Conservation (phyloP, 2,113 vertebrate species). For the Syngnathoides biaculeatus region DNA sequence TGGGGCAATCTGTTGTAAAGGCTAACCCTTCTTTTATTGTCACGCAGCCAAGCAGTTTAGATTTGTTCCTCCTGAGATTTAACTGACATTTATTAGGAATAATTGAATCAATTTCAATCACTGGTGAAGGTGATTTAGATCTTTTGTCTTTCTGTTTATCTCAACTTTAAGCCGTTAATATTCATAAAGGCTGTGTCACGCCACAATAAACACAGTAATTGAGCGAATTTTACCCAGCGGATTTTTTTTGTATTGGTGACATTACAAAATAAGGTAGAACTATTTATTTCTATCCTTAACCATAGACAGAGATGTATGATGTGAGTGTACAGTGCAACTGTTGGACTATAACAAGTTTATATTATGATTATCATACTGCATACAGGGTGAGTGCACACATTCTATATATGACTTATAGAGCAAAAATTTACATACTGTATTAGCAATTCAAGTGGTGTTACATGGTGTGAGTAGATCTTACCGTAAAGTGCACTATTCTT, state of each 20-base stretch:
- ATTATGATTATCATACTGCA: not conserved
- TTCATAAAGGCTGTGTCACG: not conserved
- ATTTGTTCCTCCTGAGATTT: slow-evolving; percentile 15
- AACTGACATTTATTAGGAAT: slow-evolving; percentile 9
- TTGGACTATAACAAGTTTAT: not conserved
- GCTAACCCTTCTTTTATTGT: slow-evolving; percentile 18
- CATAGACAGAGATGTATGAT: not conserved
- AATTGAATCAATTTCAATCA: slow-evolving; percentile 4
- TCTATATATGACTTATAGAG: not conserved
- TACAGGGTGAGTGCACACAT: not conserved
- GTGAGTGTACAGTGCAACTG: not conserved
- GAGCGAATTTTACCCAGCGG: not conserved
- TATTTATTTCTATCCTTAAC: not conserved
- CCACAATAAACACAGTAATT: not conserved
- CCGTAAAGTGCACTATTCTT: slow-evolving; percentile 5
- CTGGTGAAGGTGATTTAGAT: not conserved
- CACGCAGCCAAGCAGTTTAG: not conserved
- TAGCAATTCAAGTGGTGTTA: not conserved
- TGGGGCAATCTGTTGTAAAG: slow-evolving; percentile 17
- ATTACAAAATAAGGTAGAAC: not conserved
- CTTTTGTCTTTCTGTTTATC: not conserved
- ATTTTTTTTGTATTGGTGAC: not conserved
- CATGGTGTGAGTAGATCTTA: not conserved
- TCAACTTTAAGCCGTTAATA: not conserved
- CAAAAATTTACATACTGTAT: not conserved